Conservation (phyloP, 2,113 vertebrate species). For the Pyxicephalus adspersus region DNA sequence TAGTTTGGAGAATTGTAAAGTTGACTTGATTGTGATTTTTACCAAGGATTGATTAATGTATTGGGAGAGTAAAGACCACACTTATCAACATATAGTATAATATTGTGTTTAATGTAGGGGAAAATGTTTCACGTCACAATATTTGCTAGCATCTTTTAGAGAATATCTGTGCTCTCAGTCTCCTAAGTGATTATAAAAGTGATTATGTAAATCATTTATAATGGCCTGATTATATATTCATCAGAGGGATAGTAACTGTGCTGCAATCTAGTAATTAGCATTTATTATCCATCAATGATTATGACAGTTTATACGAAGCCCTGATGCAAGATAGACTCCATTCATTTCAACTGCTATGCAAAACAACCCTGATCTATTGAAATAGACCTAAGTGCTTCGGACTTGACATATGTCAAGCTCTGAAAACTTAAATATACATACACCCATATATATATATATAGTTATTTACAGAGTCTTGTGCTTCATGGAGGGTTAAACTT, state of each 20-base stretch:
- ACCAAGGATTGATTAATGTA: not conserved
- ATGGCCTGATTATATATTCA: not conserved
- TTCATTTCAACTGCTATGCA: no score
- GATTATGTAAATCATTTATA: constrained; percentile 14
- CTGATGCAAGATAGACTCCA: not conserved
- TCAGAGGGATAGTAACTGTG: constrained; percentile 6
- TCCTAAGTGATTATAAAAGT: constrained; percentile 4
- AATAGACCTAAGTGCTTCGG: no score
- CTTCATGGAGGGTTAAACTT: no score
- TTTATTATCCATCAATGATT: constrained; percentile 10
- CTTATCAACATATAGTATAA: not conserved
- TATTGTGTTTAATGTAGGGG: not conserved
- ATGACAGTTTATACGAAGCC: not conserved
- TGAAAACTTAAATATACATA: no score
- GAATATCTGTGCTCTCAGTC: not conserved
- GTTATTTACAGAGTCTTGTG: no score
- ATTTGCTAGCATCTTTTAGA: not conserved
- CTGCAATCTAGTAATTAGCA: constrained; percentile 19
- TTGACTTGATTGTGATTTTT: not conserved
- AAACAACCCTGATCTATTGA: no score
- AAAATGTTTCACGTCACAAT: not conserved
- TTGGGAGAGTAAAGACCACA: not conserved
- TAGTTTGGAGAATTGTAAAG: not conserved
- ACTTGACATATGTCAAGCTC: no score
- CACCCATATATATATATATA: no score